These are phyloP conservation scores for Baronia brevicornis DNA, from an alignment of 2,888 invertebrate genomes.

Conservation along the genomic window DNA sequence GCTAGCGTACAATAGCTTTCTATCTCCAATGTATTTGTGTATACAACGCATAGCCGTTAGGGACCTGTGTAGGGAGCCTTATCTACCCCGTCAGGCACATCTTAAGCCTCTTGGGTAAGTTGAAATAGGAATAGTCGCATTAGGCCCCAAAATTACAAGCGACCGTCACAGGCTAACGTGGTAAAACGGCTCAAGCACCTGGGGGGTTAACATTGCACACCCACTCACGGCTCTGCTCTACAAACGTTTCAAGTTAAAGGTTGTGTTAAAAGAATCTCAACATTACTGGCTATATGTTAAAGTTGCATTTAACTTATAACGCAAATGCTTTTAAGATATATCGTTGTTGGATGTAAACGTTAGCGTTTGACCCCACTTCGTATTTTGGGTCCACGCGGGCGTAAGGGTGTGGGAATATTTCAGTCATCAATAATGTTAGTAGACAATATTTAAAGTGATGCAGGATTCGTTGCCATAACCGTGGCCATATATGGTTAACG, in stretches of 20 bases:
- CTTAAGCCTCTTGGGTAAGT: slow-evolving; percentile 65
- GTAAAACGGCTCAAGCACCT: slow-evolving; percentile 71
- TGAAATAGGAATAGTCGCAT: slow-evolving; percentile 75
- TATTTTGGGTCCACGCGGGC: slow-evolving; percentile 49
- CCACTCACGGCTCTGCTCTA: slow-evolving; percentile 23
- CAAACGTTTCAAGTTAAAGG: slow-evolving; percentile 29
- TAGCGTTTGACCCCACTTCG: slow-evolving; percentile 71
- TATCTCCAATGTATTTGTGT: slow-evolving; percentile 5
- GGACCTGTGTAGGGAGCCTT: slow-evolving; percentile 34
- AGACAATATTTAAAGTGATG: slow-evolving; percentile 57
- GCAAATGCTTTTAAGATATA: neutral
- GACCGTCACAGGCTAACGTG: slow-evolving; percentile 73
- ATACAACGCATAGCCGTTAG: slow-evolving; percentile 18
- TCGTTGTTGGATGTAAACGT: slow-evolving; percentile 34
- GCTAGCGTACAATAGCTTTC: too few relatives aligned
- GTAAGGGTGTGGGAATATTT: slow-evolving; percentile 48
- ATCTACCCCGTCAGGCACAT: slow-evolving; percentile 63
- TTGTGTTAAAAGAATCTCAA: slow-evolving; percentile 17
- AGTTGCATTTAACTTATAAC: slow-evolving; percentile 18
- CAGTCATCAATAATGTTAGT: slow-evolving; percentile 72
- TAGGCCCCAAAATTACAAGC: slow-evolving; percentile 73
- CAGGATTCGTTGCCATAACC: slow-evolving; percentile 41
- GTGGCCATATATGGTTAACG: too few relatives aligned
- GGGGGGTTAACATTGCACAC: slow-evolving; percentile 56
- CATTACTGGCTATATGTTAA: slow-evolving; percentile 18